Conservation (phyloP, 2,888 invertebrate genomes). For the Hipparchia semele region DNA sequence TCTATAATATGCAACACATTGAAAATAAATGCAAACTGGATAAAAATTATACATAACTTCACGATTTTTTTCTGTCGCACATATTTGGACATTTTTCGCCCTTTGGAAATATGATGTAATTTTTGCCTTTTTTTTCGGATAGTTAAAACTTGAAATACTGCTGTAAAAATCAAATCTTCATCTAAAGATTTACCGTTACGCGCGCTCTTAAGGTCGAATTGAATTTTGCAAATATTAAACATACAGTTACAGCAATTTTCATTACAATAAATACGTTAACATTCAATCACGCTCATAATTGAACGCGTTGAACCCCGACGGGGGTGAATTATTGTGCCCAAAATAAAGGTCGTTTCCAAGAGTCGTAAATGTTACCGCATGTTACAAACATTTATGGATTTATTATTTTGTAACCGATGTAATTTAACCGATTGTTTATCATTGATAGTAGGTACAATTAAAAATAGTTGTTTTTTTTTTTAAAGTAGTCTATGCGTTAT, state of each 20-base stretch:
- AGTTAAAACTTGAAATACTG: too few relatives aligned
- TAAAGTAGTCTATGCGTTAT: too few relatives aligned
- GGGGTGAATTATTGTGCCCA: constrained; percentile 33
- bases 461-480: too few relatives aligned
- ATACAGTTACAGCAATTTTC: constrained; percentile 18
- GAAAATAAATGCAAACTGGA: too few relatives aligned
- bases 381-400: constrained; percentile 22
- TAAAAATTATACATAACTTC: too few relatives aligned
- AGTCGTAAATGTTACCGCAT: constrained; percentile 28
- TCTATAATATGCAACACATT: too few relatives aligned
- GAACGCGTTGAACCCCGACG: constrained; percentile 38
- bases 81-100: too few relatives aligned
- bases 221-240: constrained; percentile 16
- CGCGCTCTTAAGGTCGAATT: background rate
- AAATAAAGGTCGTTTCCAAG: constrained; percentile 34
- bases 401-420: constrained; percentile 17
- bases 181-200: too few relatives aligned
- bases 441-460: background rate
- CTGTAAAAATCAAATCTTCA: too few relatives aligned
- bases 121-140: too few relatives aligned
- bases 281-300: constrained; percentile 42
- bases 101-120: too few relatives aligned
- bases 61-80: too few relatives aligned
- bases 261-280: constrained; percentile 33
- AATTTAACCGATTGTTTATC: constrained; percentile 20